Base-by-base conservation (phyloP, 2,888 invertebrate genomes). In the Rapana venosa region DNA sequence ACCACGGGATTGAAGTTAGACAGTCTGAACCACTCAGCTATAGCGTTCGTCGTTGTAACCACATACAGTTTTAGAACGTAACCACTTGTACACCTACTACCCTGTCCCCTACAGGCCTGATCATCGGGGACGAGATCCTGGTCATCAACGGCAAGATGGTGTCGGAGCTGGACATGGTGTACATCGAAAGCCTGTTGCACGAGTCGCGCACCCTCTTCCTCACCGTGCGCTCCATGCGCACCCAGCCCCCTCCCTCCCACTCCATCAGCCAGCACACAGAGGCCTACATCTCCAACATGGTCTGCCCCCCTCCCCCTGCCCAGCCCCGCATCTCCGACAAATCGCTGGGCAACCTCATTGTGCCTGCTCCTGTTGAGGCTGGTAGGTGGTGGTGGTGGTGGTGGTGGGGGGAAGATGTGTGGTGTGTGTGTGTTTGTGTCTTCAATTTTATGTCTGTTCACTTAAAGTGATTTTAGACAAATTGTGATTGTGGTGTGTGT, bases 111-210 rank as follows among this genome's bases (percentile, higher is more conserved):
- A 17, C 94, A 99, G 99, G 99, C 96, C 98, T 99, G 96, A 98
- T 98, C 96, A 98, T 98, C 97, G 98, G 99, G 95, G 99, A 99
- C 97, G 99, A 99, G 97, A 99, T 99, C 96, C 98, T 99, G 98
- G 98, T 99, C 96, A 99, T 99, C 97, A 99, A 99, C 97, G 98
- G 99, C 93, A 98, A 99, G 94, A 98, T 99, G 96, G 99, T 99
- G 94, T 98, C 98, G 95, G 99, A 99, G 97, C 97, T 99, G 97
- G 99, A 99, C 97, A 99, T 99, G 99, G 99, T 99, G 98, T 99
- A 98, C 97, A 97, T 99, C 96, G 99, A 99, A 97, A 98, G 98
- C 96, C 98, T 99, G 92, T 97, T 99, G 94, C 96, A 99, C 99
- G 96, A 98, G 98, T 96, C 97, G 98, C 92, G 98, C 92, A 98